A percentile compares a stretch with the other conserved stretches of the same genome.
phyloP scores from a whole-genome alignment of 2,888 invertebrate species.

The Amorpha juglandis region DNA sequence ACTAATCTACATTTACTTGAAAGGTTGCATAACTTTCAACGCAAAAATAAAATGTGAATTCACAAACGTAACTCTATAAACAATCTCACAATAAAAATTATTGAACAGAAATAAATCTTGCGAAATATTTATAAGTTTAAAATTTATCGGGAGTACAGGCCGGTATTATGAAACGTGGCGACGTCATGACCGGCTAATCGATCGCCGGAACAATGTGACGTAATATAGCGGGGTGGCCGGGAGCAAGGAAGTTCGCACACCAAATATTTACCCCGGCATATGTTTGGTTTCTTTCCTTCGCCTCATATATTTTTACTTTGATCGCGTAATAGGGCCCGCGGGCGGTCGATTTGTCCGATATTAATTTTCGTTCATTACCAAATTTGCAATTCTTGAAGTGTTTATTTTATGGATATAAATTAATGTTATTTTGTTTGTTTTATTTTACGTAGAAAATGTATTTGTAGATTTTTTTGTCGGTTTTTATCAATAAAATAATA shows the following conservation, averaged over 20 bases:
- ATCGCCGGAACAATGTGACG: slow-evolving; percentile 80
- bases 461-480: no score
- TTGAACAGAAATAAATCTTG: neutral
- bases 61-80: neutral
- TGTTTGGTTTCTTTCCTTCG: slow-evolving; percentile 83
- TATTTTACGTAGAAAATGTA: no score
- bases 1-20: neutral
- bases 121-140: slow-evolving; percentile 4
- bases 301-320: slow-evolving; percentile 83
- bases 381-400: neutral
- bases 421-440: no score
- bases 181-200: slow-evolving; percentile 77
- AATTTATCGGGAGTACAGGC: slow-evolving; percentile 24
- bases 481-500: no score
- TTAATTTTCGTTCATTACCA: slow-evolving; percentile 65
- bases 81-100: neutral
- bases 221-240: slow-evolving; percentile 57
- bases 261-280: slow-evolving; percentile 81
- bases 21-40: neutral
- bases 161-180: slow-evolving; percentile 67
- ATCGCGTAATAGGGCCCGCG: slow-evolving; percentile 75
- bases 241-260: slow-evolving; percentile 55
- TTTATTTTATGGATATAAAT: neutral
- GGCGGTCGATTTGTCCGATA: slow-evolving; percentile 77
- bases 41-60: slow-evolving; percentile 15